Base-by-base conservation (phyloP, 2,797 vertebrate genomes). In the Myotis myotis region DNA sequence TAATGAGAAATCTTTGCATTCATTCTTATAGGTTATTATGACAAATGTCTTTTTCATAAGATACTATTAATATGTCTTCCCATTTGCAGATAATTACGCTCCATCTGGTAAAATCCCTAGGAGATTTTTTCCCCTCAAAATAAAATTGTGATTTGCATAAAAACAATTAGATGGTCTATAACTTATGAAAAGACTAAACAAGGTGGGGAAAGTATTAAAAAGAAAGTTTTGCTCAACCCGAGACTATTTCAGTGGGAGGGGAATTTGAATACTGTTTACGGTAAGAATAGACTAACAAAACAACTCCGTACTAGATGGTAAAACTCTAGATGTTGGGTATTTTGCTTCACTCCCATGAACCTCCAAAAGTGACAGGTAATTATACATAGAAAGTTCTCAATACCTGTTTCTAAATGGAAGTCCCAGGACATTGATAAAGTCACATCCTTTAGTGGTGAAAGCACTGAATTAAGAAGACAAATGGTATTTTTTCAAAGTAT, bases 61-160 rank as follows among this genome's bases (percentile, higher is more conserved):
- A 85, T 41, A 75, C 20, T 86, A 86, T 49, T 87, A 74, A 78
- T 92, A 64, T 0, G 1, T 51, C 33, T 93, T 71, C 55, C 88
- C n/a, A 81, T 79, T 92, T 93, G 28, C 9, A 79, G 33, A 84
- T 93, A 95, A 94, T 96, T 93, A 87, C 30, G 82, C n/a, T 95
- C 93, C 62, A 95, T 57, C 82, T 92, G 68, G 49, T 57, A 82
- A 96, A 87, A 90, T 84, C 17, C 60, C 72, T 66, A 89, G 7
- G 47, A 76, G 20, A 57, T 33, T 76, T 88, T 81, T 64, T 68
- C 23, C 30, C 15, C 49, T 33, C 41, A 55, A 89, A 95, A 95
- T 33, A 84, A 96, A 93, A 80, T 36, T 79, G 89, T 57, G 30
- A 95, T 95, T 87, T 87, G 38, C 62, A 85, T 70, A 87, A 91